phyloP scores from a whole-genome alignment of 2,888 invertebrate species.

The Polyommatus icarus region DNA sequence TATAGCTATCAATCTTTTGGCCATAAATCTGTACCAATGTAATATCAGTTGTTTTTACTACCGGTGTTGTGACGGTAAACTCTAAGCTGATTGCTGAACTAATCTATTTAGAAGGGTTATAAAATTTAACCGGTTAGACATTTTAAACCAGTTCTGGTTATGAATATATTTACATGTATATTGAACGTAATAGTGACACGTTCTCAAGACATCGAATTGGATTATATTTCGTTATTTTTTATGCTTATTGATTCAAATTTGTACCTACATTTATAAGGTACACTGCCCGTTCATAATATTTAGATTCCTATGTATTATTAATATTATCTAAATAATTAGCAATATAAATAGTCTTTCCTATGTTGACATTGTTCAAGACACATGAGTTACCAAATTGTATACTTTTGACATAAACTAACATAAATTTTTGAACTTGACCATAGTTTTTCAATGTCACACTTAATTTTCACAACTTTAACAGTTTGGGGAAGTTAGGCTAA shows the following conservation, averaged over 20 bases:
- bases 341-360: too few species aligned
- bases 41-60: slow-evolving; percentile 15
- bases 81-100: slow-evolving; percentile 1
- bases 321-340: too few species aligned
- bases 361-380: background rate
- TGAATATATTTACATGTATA: slow-evolving; percentile 42
- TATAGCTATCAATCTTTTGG: background rate
- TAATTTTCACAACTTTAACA: background rate
- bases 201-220: background rate
- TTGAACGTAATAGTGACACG: background rate
- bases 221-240: background rate
- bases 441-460: background rate
- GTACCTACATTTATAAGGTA: too few species aligned
- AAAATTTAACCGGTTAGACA: slow-evolving; percentile 39
- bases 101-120: slow-evolving; percentile 34
- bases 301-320: too few species aligned
- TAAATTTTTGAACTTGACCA: background rate
- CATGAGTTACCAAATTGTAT: background rate
- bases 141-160: slow-evolving; percentile 40
- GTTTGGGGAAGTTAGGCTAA: background rate
- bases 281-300: too few species aligned
- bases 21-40: background rate
- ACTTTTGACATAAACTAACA: background rate
- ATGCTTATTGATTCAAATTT: background rate
- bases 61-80: background rate